Base-by-base conservation (phyloP, 2,113 vertebrate genomes). In the Hippocampus abdominalis region DNA sequence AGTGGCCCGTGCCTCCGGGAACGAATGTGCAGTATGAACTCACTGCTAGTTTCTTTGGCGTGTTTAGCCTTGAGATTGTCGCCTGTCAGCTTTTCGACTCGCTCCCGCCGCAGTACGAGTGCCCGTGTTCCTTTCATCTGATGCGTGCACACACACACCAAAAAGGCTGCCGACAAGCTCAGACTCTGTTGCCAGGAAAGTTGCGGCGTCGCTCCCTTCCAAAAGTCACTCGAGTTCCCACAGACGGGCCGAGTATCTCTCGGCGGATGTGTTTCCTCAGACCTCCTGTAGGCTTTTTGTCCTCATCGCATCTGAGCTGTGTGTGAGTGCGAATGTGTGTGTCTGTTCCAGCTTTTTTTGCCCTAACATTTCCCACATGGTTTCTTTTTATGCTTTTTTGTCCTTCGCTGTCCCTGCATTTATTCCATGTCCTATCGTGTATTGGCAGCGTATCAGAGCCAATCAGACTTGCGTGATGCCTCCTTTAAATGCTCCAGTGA, bases 351-450 rank as follows among this genome's bases (percentile, higher is more conserved):
- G 72, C 66, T 77, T 72, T 74, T 78, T 70, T 16, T 46, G 67
- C 51, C 64, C 62, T 84, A 86, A 89, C 86, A 72, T 81, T 74
- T 86, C 77, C 88, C 87, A 85, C 79, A 86, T 89, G 85, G 49
- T 76, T 76, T 83, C 49, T 83, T 80, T 86, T 84, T 75, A 74
- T 79, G 77, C 78, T 57, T 70, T 72, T 56, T 66, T 62, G 56
- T 74, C 32, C 46, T 67, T 48, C 18, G 18, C 29, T 39, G 40
- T 66, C 40, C 57, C 39, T 2, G 10, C n/a, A 3, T 11, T 23
- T 64, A 44, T 42, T 64, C 25, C 1, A 23, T 25, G 62, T 11
- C 12, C 39, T 69, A 56, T 60, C 61, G 9, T 44, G 8, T 59
- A 42, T 67, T 59, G 46, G 66, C 61, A 10, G 66, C 53, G 53